phyloP scores from a whole-genome alignment of 1,140 invertebrate genomes.

The Heliothis subflexa region DNA sequence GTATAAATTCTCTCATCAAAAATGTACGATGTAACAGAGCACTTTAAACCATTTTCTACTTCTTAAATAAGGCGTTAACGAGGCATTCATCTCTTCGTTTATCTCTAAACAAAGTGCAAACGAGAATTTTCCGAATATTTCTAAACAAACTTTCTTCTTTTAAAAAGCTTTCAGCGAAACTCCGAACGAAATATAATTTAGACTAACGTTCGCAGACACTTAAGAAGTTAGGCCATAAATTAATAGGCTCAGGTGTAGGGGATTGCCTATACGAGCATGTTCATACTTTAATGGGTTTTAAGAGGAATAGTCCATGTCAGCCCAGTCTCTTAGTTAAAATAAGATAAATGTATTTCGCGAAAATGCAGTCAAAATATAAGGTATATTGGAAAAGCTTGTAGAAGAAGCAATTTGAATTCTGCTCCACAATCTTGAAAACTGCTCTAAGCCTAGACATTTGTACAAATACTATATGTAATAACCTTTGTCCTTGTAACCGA shows the following conservation, averaged over 20 bases:
- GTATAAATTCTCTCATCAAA: no score
- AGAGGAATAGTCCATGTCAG: neutral
- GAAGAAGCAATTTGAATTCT: no score
- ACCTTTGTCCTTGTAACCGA: no score
- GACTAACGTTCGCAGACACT: conserved; percentile 32
- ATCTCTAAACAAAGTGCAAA: conserved; percentile 48
- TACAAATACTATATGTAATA: no score
- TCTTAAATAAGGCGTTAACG: neutral
- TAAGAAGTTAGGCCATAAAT: conserved; percentile 45
- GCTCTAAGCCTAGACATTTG: no score
- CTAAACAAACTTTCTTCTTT: conserved; percentile 43
- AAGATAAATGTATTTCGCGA: no score
- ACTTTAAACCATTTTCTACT: neutral
- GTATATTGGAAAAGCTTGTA: no score
- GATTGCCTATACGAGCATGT: conserved; percentile 26
- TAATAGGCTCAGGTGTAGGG: conserved; percentile 28
- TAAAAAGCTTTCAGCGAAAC: conserved; percentile 50
- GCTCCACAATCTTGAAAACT: no score
- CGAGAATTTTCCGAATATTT: conserved; percentile 35
- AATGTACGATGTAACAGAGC: no score
- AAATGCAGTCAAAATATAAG: no score
- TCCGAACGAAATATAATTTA: conserved; percentile 33
- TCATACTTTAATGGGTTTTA: conserved; percentile 8
- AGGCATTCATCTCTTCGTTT: neutral
- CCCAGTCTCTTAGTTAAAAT: no score